Evolutionary conservation across 2,797 vertebrate species (phyloP).

Genomic region (Pipistrellus pygmaeus): DNA sequence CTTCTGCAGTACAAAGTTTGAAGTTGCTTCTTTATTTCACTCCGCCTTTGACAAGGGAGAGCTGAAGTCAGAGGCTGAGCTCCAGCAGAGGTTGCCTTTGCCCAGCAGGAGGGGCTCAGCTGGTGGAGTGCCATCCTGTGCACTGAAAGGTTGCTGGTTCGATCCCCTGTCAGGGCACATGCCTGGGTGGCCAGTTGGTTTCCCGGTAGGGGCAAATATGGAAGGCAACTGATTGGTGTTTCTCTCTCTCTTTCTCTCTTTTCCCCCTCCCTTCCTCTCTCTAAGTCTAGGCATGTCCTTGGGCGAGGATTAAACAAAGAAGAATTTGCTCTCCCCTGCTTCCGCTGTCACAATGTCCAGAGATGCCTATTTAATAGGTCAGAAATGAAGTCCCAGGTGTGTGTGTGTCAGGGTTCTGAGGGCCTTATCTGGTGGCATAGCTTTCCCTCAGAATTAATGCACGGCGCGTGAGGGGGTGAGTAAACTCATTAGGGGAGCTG

Average conservation of each 20-base stretch:
- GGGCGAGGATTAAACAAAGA: neutral
- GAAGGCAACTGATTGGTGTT: neutral
- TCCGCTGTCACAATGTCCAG: neutral
- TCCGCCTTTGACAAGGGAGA: neutral
- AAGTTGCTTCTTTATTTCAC: conserved; percentile 14
- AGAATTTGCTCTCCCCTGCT: neutral
- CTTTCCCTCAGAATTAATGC: conserved; percentile 51
- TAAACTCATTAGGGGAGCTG: conserved; percentile 56
- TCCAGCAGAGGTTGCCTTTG: neutral
- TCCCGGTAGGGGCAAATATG: neutral
- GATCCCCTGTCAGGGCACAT: no score
- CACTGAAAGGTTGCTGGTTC: neutral
- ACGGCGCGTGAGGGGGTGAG: neutral
- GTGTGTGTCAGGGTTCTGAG: conserved; percentile 37
- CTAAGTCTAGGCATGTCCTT: neutral
- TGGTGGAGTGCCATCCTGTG: no score
- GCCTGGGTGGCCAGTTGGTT: neutral
- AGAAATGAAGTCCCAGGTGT: conserved; percentile 44
- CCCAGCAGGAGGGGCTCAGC: no score
- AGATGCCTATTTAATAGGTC: conserved; percentile 40
- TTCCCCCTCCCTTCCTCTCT: neutral
- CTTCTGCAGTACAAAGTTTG: neutral
- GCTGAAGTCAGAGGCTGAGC: neutral
- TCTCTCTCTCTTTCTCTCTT: neutral
- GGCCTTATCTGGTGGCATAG: conserved; percentile 36